phyloP scores from a whole-genome alignment of 2,888 invertebrate species.

The Drosophila mercatorum region DNA sequence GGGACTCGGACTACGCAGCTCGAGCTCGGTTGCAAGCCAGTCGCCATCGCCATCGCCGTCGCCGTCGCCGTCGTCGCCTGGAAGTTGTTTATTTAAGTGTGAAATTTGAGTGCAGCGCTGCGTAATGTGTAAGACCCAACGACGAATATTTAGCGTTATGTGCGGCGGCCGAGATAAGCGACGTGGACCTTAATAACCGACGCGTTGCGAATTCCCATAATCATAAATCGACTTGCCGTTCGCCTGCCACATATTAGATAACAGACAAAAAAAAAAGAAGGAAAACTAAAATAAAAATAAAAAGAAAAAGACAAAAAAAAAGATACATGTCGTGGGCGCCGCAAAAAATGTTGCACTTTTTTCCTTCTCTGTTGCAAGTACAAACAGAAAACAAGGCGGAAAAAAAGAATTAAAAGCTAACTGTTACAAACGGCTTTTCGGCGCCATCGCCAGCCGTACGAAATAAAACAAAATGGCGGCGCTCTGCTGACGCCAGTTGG shows the following conservation, averaged over 20 bases:
- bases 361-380: background rate
- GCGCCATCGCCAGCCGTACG: constrained; percentile 74
- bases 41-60: background rate
- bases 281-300: background rate
- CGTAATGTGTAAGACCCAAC: constrained; percentile 55
- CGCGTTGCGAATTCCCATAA: constrained; percentile 37
- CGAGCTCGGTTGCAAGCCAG: constrained; percentile 44
- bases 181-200: constrained; percentile 56
- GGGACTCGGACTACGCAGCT: constrained; percentile 19
- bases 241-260: constrained; percentile 27
- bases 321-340: constrained; percentile 33
- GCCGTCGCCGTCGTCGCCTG: constrained; percentile 35
- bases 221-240: constrained; percentile 60
- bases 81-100: constrained; percentile 78
- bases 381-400: background rate
- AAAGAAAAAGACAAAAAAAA: background rate
- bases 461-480: constrained; percentile 68
- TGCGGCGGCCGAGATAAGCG: constrained; percentile 59
- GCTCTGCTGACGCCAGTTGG: constrained; percentile 55
- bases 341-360: constrained; percentile 36
- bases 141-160: constrained; percentile 67
- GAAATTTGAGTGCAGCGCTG: constrained; percentile 72
- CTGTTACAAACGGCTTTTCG: constrained; percentile 74
- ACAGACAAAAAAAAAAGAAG: background rate
- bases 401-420: constrained; percentile 58